These are phyloP conservation scores for Tenthredo distinguenda DNA, from an alignment of 2,888 invertebrate species.

Conservation along the genomic window DNA sequence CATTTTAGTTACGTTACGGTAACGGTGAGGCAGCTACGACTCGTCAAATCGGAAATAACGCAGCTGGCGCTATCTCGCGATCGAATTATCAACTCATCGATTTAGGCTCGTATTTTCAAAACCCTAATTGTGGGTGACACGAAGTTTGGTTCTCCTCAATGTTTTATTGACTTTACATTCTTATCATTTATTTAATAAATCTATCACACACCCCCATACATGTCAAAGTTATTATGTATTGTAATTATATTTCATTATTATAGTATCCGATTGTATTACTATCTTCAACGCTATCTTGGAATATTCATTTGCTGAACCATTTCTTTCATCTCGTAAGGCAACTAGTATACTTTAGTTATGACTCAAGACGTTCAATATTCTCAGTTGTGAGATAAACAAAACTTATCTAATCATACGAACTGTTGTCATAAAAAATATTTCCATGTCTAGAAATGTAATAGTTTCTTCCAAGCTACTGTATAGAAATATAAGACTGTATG, in stretches of 20 bases:
- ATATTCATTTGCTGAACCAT: too few species aligned
- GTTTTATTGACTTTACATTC: background rate
- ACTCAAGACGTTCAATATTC: background rate
- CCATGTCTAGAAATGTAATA: background rate
- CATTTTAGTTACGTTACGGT: slow-evolving; percentile 62
- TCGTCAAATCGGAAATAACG: slow-evolving; percentile 11
- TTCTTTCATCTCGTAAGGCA: background rate
- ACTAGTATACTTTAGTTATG: background rate
- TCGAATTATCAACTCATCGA: background rate
- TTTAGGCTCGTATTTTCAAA: slow-evolving; percentile 17
- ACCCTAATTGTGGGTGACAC: background rate
- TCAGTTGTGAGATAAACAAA: background rate
- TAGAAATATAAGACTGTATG: background rate
- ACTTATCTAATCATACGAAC: background rate
- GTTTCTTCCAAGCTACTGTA: background rate
- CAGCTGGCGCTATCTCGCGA: background rate
- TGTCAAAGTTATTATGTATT: background rate
- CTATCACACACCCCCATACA: background rate
- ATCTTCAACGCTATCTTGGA: too few species aligned
- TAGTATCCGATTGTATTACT: background rate
- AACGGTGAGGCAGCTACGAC: background rate
- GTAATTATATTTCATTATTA: background rate
- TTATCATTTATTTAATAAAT: background rate
- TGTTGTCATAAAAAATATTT: background rate
- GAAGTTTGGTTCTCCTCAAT: background rate